Evolutionary conservation across 2,797 vertebrate genomes (phyloP).

Genomic region (Phrynocephalus forsythii): DNA sequence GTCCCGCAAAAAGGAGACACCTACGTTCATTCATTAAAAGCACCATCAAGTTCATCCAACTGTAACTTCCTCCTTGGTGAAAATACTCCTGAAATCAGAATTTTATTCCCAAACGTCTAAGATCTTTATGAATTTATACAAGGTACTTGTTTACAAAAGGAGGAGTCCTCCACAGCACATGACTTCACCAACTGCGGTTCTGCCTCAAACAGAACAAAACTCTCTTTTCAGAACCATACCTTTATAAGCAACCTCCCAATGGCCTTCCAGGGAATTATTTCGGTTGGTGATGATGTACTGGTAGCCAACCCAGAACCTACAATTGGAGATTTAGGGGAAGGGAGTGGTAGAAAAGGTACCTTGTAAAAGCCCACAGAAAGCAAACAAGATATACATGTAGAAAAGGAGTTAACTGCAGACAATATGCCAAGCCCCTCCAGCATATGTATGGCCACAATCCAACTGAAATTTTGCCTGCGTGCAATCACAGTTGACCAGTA

Average conservation of each 20-base stretch:
- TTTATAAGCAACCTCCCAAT: conserved; percentile 97
- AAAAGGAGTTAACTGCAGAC: not conserved
- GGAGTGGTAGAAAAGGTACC: not conserved
- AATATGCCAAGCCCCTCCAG: not conserved
- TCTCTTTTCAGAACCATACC: conserved; percentile 76
- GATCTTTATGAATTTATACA: not conserved
- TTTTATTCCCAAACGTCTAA: not conserved
- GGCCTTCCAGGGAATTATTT: conserved; percentile 91
- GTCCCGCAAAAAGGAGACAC: no score
- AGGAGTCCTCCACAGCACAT: not conserved
- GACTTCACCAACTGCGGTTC: not conserved
- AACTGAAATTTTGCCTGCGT: no score
- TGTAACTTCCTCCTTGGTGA: not conserved
- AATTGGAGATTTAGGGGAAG: not conserved
- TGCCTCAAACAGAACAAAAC: not conserved
- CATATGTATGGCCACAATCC: no score
- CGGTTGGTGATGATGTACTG: conserved; percentile 95
- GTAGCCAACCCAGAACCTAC: conserved; percentile 98
- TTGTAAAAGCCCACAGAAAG: not conserved
- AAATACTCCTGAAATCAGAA: not conserved
- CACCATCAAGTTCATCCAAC: not conserved
- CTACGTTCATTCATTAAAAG: no score
- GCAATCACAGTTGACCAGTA: no score
- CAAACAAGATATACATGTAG: not conserved
- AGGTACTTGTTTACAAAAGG: not conserved